These are phyloP conservation scores for Mormyrus hasselquistii DNA, from an alignment of 2,797 vertebrate genomes.

Conservation along the genomic window DNA sequence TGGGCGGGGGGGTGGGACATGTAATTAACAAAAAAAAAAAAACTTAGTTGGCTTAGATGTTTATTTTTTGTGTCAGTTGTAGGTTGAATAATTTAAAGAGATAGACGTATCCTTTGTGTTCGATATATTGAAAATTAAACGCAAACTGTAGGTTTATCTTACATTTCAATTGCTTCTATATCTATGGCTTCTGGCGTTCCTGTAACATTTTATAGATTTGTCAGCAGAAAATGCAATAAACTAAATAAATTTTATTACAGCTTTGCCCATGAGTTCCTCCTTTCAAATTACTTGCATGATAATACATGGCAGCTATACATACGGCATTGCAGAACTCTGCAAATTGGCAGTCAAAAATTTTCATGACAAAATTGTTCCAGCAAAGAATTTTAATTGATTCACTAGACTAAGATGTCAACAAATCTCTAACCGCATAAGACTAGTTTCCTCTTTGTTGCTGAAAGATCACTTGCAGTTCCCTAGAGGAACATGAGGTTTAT, in stretches of 20 bases:
- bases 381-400: background rate
- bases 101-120: conserved; percentile 75
- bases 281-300: conserved; percentile 30
- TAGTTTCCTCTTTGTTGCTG: background rate
- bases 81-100: conserved; percentile 75
- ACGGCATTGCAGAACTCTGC: background rate
- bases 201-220: conserved; percentile 97
- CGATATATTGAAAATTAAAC: conserved; percentile 67
- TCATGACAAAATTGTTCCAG: background rate
- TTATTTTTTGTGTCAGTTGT: conserved; percentile 81
- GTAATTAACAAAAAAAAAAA: conserved; percentile 60
- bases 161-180: conserved; percentile 93
- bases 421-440: background rate
- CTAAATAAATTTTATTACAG: conserved; percentile 95
- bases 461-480: background rate
- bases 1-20: conserved; percentile 28
- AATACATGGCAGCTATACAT: background rate
- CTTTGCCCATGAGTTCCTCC: conserved; percentile 60
- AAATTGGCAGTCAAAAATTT: background rate
- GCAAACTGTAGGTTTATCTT: conserved; percentile 78
- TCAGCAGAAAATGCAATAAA: conserved; percentile 99
- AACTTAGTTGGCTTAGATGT: conserved; percentile 71
- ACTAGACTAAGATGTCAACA: background rate
- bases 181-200: conserved; percentile 89
- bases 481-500: background rate